phyloP scores from a whole-genome alignment of 2,797 vertebrate species.

The Aulostomus chinensis region DNA sequence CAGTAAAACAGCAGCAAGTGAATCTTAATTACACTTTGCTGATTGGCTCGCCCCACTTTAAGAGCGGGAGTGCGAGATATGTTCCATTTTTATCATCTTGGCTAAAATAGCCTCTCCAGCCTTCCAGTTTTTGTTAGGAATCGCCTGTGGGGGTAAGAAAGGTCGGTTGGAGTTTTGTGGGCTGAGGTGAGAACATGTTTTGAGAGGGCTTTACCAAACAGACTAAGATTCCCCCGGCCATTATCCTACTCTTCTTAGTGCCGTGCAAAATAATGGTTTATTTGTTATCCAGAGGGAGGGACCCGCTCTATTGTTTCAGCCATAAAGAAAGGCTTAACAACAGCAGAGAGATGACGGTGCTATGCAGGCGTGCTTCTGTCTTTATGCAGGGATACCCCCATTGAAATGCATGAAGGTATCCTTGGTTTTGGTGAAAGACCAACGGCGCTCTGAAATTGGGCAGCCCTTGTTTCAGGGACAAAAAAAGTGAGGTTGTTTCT shows the following conservation, averaged over 20 bases:
- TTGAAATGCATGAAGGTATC: slow-evolving; percentile 79
- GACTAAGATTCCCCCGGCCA: neutral
- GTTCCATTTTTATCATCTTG: slow-evolving; percentile 48
- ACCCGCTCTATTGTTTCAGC: slow-evolving; percentile 70
- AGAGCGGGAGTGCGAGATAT: slow-evolving; percentile 30
- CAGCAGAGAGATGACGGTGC: slow-evolving; percentile 65
- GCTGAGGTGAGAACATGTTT: neutral
- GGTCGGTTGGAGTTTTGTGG: slow-evolving; percentile 1
- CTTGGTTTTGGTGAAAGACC: slow-evolving; percentile 71
- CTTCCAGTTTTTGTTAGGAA: slow-evolving; percentile 21
- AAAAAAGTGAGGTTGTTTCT: slow-evolving; percentile 75
- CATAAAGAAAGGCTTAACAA: slow-evolving; percentile 74
- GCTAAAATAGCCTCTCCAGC: slow-evolving; percentile 31
- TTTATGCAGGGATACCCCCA: slow-evolving; percentile 72
- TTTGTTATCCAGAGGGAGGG: slow-evolving; percentile 67
- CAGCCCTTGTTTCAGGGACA: slow-evolving; percentile 68
- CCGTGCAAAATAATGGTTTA: slow-evolving; percentile 64
- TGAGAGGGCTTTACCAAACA: slow-evolving; percentile 6
- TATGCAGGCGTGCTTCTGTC: slow-evolving; percentile 57
- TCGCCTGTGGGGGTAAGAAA: slow-evolving; percentile 28
- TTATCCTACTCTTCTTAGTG: slow-evolving; percentile 22
- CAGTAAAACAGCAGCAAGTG: slow-evolving; percentile 68
- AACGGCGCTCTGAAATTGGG: slow-evolving; percentile 63
- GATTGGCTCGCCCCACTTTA: slow-evolving; percentile 49
- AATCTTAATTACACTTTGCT: slow-evolving; percentile 72